Conservation (phyloP, 2,797 vertebrate genomes). For the Prunella strophiata region DNA sequence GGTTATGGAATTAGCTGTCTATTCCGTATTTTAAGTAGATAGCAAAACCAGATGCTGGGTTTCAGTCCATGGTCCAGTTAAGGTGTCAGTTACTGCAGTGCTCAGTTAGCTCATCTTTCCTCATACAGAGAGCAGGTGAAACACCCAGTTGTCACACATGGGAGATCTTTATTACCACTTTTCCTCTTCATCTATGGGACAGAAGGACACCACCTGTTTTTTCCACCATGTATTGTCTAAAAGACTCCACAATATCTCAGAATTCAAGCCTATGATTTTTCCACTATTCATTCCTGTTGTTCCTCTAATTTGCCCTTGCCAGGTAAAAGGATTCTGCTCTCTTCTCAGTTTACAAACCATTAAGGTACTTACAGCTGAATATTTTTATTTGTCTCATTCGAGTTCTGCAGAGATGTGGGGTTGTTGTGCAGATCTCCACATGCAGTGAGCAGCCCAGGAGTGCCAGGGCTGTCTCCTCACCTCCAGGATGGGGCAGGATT, state of each 20-base stretch:
- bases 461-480: neutral
- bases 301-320: neutral
- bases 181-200: neutral
- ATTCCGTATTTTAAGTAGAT: neutral
- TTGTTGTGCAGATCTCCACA: neutral
- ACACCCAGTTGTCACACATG: neutral
- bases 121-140: neutral
- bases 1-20: neutral
- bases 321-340: neutral
- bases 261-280: neutral
- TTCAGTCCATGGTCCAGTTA: neutral
- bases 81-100: neutral
- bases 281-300: neutral
- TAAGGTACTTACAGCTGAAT: neutral
- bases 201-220: neutral
- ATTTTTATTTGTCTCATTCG: neutral
- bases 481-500: neutral
- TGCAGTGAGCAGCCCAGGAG: neutral
- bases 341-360: neutral
- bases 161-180: neutral
- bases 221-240: neutral
- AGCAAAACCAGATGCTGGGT: neutral
- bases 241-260: neutral
- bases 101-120: neutral
- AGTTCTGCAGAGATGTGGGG: neutral